These are phyloP conservation scores for Patella caerulea DNA, from an alignment of 2,888 invertebrate species.

Conservation along the genomic window DNA sequence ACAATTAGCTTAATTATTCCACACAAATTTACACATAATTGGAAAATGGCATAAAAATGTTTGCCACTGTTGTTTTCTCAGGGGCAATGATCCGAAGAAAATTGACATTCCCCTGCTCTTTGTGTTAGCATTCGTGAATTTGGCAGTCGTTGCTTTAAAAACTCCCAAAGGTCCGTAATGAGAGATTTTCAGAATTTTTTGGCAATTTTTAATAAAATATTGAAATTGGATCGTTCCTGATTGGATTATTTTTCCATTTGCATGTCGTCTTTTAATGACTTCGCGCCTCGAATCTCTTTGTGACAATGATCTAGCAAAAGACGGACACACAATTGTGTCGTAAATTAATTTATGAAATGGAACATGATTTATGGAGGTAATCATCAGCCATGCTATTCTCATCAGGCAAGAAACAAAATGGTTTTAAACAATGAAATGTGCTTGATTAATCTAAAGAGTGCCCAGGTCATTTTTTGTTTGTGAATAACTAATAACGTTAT, in stretches of 20 bases:
- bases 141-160: too few species aligned
- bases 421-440: too few species aligned
- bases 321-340: background rate
- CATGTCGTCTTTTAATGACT: constrained; percentile 2
- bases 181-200: background rate
- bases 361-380: background rate
- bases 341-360: constrained; percentile 1
- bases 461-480: too few species aligned
- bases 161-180: too few species aligned
- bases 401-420: background rate
- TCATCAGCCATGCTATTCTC: background rate
- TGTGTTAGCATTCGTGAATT: background rate
- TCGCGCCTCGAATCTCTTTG: too few species aligned
- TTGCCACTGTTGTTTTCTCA: background rate
- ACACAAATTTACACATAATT: constrained; percentile 7
- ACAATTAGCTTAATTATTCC: constrained; percentile 2
- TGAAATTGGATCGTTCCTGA: constrained; percentile 1
- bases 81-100: constrained; percentile 3
- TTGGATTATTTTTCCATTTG: constrained; percentile 6
- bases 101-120: constrained; percentile 1
- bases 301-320: background rate
- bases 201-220: constrained; percentile 9
- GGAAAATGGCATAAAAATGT: constrained; percentile 2
- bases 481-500: too few species aligned
- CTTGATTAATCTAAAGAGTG: too few species aligned